Conservation (phyloP, 2,113 vertebrate genomes). For the Ia io region DNA sequence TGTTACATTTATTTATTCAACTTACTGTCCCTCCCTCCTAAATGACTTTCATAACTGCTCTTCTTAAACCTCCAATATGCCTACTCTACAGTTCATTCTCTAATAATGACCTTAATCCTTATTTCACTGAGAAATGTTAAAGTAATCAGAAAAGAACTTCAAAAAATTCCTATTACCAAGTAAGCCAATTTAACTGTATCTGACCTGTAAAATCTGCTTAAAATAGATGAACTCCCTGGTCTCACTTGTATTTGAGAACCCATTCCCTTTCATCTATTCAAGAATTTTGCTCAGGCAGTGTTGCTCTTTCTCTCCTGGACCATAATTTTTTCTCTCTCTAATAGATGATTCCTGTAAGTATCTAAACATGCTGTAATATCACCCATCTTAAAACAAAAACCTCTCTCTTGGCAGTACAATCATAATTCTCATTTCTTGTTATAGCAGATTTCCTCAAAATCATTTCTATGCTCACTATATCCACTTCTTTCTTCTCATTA, state of each 20-base stretch:
- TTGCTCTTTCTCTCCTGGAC: neutral
- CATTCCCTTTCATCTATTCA: neutral
- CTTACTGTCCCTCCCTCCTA: neutral
- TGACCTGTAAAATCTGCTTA: neutral
- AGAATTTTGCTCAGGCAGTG: neutral
- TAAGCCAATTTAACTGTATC: neutral
- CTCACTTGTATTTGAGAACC: neutral
- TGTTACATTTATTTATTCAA: neutral
- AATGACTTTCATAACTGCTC: neutral
- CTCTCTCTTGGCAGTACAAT: neutral
- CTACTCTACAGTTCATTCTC: neutral
- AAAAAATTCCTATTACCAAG: neutral
- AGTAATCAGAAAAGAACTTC: neutral
- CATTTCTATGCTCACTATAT: neutral
- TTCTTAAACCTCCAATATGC: neutral
- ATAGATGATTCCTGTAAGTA: neutral
- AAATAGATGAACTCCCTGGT: neutral
- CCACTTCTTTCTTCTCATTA: neutral
- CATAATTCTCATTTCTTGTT: neutral
- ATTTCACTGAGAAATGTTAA: neutral
- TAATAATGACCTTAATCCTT: neutral
- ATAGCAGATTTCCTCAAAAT: neutral
- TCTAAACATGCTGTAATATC: neutral
- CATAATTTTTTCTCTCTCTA: neutral
- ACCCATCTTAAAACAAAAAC: neutral